Percentiles rank a stretch among this genome's conserved stretches.
Conservation (phyloP, 2,797 vertebrate genomes). For the Microctenopoma stevenorrisi region DNA sequence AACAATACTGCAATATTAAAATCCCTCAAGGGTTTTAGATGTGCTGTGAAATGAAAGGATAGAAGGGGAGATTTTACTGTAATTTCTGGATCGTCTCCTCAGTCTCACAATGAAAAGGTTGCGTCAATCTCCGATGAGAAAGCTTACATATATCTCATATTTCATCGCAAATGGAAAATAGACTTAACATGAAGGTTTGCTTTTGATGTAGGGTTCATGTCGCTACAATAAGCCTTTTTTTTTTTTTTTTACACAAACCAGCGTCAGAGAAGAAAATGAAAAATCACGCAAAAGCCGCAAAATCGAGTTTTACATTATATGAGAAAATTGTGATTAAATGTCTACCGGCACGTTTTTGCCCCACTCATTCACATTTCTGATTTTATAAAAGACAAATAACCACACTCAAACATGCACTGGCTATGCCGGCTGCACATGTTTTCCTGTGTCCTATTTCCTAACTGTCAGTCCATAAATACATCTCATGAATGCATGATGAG, state of each 20-base stretch:
- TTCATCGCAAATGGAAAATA: constrained; percentile 55
- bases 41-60: constrained; percentile 10
- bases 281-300: constrained; percentile 31
- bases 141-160: constrained; percentile 39
- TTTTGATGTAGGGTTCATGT: constrained; percentile 54
- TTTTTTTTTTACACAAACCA: constrained; percentile 2
- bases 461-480: constrained; percentile 69
- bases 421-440: constrained; percentile 47
- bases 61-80: neutral
- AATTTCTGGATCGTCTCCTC: constrained; percentile 26
- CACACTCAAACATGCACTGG: neutral
- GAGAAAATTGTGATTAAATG: neutral
- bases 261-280: constrained; percentile 15
- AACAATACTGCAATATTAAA: constrained; percentile 5
- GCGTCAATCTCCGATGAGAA: constrained; percentile 41
- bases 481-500: constrained; percentile 71
- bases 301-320: constrained; percentile 8
- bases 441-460: constrained; percentile 60
- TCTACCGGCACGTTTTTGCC: neutral
- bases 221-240: constrained; percentile 25
- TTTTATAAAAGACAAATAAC: neutral
- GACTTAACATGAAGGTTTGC: constrained; percentile 29
- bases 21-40: neutral
- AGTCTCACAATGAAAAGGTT: constrained; percentile 30
- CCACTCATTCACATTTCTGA: neutral